Percentiles rank a stretch among this genome's conserved stretches.
phyloP scores from a whole-genome alignment of 1,140 invertebrate genomes.

The Micrasema minimum region DNA sequence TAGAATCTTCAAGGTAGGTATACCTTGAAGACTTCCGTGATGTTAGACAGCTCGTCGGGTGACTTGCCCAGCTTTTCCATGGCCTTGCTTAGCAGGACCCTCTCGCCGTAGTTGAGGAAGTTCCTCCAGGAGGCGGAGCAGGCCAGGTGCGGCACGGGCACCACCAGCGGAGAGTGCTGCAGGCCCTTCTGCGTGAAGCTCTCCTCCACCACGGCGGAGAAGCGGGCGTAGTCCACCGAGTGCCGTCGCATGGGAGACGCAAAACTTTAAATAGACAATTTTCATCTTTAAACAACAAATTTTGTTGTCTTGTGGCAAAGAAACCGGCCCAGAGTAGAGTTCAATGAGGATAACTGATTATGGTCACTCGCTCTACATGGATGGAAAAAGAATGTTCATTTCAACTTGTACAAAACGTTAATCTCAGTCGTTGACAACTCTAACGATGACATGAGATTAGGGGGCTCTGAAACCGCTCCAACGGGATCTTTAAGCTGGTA shows the following conservation, averaged over 20 bases:
- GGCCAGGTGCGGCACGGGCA: conserved; percentile 73
- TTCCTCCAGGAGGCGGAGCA: conserved; percentile 69
- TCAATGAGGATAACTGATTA: too few species aligned
- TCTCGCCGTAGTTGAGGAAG: conserved; percentile 77
- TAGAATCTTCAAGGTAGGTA: too few species aligned
- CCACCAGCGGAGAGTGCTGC: conserved; percentile 72
- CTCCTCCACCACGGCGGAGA: conserved; percentile 73
- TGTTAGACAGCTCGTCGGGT: conserved; percentile 72
- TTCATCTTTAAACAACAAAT: too few species aligned
- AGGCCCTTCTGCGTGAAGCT: conserved; percentile 70
- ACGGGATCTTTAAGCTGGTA: too few species aligned
- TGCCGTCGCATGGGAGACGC: conserved; percentile 66
- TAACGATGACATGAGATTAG: too few species aligned
- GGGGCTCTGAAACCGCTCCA: too few species aligned
- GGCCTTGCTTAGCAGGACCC: conserved; percentile 68
- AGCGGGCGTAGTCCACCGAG: conserved; percentile 73
- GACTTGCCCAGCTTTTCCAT: conserved; percentile 72
- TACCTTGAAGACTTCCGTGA: conserved; percentile 69
- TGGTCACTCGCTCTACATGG: too few species aligned
- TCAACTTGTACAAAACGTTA: too few species aligned
- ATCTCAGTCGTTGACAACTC: too few species aligned
- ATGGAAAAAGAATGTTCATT: too few species aligned
- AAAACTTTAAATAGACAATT: conserved; percentile 70
- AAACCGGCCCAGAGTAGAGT: too few species aligned
- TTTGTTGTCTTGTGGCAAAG: too few species aligned